These are phyloP conservation scores for Melitaea cinxia DNA, from an alignment of 1,140 invertebrate genomes.

Conservation along the genomic window DNA sequence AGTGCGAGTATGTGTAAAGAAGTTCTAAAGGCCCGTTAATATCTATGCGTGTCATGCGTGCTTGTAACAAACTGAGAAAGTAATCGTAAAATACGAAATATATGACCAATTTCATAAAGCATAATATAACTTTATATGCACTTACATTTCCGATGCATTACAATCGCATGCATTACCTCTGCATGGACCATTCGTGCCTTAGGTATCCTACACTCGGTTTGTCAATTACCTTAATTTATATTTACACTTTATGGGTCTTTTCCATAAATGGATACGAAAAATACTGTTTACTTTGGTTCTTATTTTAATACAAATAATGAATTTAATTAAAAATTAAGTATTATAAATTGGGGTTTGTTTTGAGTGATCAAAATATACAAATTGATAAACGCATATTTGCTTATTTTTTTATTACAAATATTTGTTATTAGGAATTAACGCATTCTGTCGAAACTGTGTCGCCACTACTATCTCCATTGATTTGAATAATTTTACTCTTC, in stretches of 20 bases:
- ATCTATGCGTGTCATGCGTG: slow-evolving; percentile 43
- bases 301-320: neutral
- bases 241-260: slow-evolving; percentile 10
- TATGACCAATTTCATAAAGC: slow-evolving; percentile 46
- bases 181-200: slow-evolving; percentile 38
- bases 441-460: too few relatives aligned
- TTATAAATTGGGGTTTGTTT: neutral
- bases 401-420: too few relatives aligned
- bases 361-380: too few relatives aligned
- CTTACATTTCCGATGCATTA: slow-evolving; percentile 44
- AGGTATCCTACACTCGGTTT: slow-evolving; percentile 25
- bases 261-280: slow-evolving; percentile 12
- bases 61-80: slow-evolving; percentile 39
- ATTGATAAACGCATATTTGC: too few relatives aligned
- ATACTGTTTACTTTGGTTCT: slow-evolving; percentile 1
- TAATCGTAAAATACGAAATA: slow-evolving; percentile 48
- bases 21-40: slow-evolving; percentile 34
- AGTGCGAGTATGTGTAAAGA: slow-evolving; percentile 23
- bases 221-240: slow-evolving; percentile 27
- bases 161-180: slow-evolving; percentile 37
- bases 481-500: too few relatives aligned
- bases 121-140: slow-evolving; percentile 47
- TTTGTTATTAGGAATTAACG: too few relatives aligned
- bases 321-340: neutral
- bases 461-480: too few relatives aligned